These are phyloP conservation scores for Lepidonotus clava DNA, from an alignment of 2,888 invertebrate species.

Conservation along the genomic window DNA sequence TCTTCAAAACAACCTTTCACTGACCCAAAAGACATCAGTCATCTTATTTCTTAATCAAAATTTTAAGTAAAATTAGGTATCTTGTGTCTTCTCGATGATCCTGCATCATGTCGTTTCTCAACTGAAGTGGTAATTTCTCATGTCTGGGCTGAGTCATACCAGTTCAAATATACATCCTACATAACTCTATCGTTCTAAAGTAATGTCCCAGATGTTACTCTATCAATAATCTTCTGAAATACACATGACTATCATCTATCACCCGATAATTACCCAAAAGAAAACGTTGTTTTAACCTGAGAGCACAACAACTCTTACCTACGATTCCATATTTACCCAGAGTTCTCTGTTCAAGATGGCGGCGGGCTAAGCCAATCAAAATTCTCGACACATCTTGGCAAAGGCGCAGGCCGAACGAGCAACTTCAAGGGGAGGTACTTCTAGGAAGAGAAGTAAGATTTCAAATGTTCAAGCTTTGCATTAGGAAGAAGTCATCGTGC, in stretches of 20 bases:
- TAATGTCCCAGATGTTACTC: no score
- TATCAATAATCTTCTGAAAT: background rate
- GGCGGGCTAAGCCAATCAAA: background rate
- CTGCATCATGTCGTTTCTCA: no score
- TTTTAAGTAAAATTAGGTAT: no score
- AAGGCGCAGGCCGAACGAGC: background rate
- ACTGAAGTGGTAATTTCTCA: background rate
- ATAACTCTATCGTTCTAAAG: no score
- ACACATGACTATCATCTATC: background rate
- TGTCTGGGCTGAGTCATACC: conserved; percentile 5
- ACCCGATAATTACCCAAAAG: conserved; percentile 5
- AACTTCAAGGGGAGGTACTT: background rate
- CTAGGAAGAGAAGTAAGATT: background rate
- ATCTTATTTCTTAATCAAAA: no score
- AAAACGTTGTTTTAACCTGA: background rate
- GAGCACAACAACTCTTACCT: conserved; percentile 42
- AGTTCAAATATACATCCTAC: no score
- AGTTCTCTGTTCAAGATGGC: conserved; percentile 39
- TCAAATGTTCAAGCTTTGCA: background rate
- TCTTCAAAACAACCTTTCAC: no score
- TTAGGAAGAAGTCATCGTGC: background rate
- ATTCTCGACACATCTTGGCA: background rate
- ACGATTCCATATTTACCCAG: conserved; percentile 49
- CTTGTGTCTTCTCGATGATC: no score
- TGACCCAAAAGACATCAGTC: no score